phyloP scores from a whole-genome alignment of 2,113 vertebrate species.

The Pogonocichla stellata region DNA sequence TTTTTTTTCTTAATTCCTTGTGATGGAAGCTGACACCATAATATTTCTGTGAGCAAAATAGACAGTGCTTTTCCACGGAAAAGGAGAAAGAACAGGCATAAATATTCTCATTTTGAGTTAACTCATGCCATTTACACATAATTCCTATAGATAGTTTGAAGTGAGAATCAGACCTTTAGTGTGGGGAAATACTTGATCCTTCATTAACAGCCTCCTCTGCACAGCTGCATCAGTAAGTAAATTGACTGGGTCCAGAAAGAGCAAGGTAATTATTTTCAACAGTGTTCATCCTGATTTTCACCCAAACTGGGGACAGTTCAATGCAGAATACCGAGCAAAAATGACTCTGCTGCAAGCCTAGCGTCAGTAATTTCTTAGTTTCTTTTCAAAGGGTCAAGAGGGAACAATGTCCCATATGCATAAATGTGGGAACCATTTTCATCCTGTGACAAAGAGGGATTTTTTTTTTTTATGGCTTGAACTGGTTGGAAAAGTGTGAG shows the following conservation, averaged over 20 bases:
- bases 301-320: not conserved
- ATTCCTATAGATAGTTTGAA: not conserved
- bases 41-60: not conserved
- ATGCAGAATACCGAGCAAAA: not conserved
- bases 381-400: not conserved
- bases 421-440: not conserved
- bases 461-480: not conserved
- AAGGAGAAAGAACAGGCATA: not conserved
- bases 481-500: not conserved
- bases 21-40: not conserved
- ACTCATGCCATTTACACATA: not conserved
- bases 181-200: not conserved
- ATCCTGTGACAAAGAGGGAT: not conserved
- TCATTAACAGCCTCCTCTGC: not conserved
- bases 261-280: not conserved
- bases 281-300: not conserved
- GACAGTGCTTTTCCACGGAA: not conserved
- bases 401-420: not conserved
- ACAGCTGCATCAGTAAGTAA: not conserved
- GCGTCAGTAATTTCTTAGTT: not conserved
- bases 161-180: not conserved
- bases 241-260: not conserved
- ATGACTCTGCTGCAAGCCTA: not conserved
- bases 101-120: not conserved
- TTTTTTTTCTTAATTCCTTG: not conserved